A percentile compares a stretch with the other conserved stretches of the same genome.
Conservation (phyloP, 2,888 invertebrate species). For the Pollenia labialis region DNA sequence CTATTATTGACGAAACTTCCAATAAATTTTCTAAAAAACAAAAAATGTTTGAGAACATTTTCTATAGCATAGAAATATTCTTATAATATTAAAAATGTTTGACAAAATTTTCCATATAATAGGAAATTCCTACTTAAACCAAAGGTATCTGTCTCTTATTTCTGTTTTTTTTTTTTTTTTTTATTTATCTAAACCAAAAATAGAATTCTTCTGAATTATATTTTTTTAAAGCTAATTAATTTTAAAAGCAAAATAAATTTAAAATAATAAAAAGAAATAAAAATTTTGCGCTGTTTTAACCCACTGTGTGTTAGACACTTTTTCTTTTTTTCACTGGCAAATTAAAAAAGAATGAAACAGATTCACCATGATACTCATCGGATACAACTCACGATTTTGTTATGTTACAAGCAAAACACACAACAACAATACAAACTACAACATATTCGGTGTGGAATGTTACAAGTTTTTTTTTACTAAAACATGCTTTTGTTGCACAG, state of each 20-base stretch:
- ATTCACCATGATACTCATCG: conserved; percentile 32
- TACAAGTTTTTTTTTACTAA: conserved; percentile 46
- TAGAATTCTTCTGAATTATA: neutral
- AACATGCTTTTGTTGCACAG: conserved; percentile 33
- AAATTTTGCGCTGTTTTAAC: conserved; percentile 16
- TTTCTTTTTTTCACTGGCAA: conserved; percentile 33
- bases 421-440: conserved; percentile 5
- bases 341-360: conserved; percentile 46
- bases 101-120: no score
- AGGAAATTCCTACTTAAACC: no score
- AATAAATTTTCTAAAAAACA: no score
- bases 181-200: neutral
- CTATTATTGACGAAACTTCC: no score
- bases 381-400: conserved; percentile 62
- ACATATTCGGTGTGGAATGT: conserved; percentile 38
- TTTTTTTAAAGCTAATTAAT: neutral
- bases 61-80: no score
- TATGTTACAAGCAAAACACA: conserved; percentile 28
- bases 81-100: no score
- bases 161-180: neutral
- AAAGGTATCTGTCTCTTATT: no score
- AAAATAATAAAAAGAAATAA: neutral
- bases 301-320: conserved; percentile 35
- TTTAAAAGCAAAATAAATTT: neutral
- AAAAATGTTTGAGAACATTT: no score